These are phyloP conservation scores for Sialia sialis DNA, from an alignment of 2,113 vertebrate genomes.

Conservation along the genomic window DNA sequence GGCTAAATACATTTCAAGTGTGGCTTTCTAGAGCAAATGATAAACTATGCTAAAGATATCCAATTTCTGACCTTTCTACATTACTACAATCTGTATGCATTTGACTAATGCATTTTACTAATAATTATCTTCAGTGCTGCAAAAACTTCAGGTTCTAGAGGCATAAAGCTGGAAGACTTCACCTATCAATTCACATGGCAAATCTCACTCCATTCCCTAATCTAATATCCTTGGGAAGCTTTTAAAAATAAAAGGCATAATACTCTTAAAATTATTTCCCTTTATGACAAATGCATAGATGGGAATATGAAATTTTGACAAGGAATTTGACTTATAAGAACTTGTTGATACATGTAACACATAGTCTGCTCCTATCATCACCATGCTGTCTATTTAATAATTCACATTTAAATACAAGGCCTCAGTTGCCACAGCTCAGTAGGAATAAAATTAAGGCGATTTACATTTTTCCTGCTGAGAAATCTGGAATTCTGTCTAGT, in stretches of 20 bases:
- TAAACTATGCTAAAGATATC: not conserved
- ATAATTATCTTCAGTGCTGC: not conserved
- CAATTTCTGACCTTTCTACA: not conserved
- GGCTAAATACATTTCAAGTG: not conserved
- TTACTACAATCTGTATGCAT: not conserved
- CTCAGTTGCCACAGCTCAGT: not conserved
- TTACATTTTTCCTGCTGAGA: slow-evolving; percentile 26
- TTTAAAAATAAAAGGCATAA: slow-evolving; percentile 17
- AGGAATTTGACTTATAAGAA: slow-evolving; percentile 5
- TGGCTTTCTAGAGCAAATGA: not conserved
- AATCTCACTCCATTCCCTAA: not conserved
- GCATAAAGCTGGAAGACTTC: not conserved
- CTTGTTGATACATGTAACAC: slow-evolving; percentile 36
- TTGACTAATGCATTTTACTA: not conserved
- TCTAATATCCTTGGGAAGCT: not conserved
- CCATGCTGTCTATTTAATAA: slow-evolving; percentile 18
- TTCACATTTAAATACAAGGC: slow-evolving; percentile 37
- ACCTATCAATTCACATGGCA: not conserved
- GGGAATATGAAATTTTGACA: slow-evolving; percentile 32
- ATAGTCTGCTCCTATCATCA: not conserved
- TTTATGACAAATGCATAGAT: not conserved
- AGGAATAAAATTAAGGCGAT: slow-evolving; percentile 52
- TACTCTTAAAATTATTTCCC: slow-evolving; percentile 10
- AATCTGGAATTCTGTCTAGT: slow-evolving; percentile 2
- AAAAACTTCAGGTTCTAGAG: not conserved